A percentile compares a stretch with the other conserved stretches of the same genome.
These are phyloP conservation scores for Branchinecta lindahli DNA, from an alignment of 1,140 invertebrate species.

Conservation along the genomic window DNA sequence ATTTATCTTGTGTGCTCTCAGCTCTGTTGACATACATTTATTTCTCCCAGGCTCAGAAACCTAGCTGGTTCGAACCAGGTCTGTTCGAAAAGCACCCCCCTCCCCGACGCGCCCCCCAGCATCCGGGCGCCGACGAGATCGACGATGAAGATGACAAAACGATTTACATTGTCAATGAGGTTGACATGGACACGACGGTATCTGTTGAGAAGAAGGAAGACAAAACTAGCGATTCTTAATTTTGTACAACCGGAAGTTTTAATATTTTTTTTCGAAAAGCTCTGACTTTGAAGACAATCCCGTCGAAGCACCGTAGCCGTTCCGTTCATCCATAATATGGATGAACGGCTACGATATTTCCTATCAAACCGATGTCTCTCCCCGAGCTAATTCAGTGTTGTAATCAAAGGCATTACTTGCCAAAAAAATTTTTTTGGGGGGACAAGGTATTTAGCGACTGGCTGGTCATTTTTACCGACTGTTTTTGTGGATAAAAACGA, in stretches of 20 bases:
- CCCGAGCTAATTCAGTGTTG: too few species aligned
- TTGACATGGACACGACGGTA: constrained; percentile 1
- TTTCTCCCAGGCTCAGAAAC: neutral
- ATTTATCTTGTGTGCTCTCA: neutral
- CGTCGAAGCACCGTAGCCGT: too few species aligned
- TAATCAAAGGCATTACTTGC: too few species aligned
- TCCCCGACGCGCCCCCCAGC: neutral
- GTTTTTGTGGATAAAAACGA: too few species aligned
- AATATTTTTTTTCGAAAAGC: too few species aligned
- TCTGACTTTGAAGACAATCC: too few species aligned
- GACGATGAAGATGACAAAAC: constrained; percentile 13
- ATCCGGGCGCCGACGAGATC: neutral
- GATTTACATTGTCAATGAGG: constrained; percentile 15
- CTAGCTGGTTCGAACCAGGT: neutral
- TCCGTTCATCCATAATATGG: too few species aligned
- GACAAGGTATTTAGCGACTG: too few species aligned
- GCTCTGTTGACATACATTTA: neutral
- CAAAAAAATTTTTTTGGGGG: too few species aligned
- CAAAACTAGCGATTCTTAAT: neutral
- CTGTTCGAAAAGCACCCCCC: neutral
- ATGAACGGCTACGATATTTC: too few species aligned
- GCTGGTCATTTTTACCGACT: too few species aligned
- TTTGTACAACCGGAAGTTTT: neutral
- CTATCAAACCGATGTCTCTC: too few species aligned
- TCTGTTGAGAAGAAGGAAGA: neutral